Base-by-base conservation (phyloP, 2,113 vertebrate genomes). In the Pogona vitticeps region DNA sequence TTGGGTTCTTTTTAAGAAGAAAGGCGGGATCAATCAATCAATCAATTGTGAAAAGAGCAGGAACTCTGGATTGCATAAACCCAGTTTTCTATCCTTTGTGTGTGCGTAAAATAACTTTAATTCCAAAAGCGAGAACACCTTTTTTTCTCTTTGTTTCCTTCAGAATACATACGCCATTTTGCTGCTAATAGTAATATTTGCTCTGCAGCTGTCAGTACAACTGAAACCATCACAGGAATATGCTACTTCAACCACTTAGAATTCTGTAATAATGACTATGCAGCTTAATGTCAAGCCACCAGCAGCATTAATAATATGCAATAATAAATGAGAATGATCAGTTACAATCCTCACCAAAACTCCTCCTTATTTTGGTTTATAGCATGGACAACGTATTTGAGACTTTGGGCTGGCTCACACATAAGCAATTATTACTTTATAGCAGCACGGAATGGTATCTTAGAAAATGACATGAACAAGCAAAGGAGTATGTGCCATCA, bases 271-370 rank as follows among this genome's bases (percentile, higher is more conserved):
- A 18, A 78, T 58, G 31, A 33, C 15, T 6, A n/a, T 8, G 21
- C 61, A 67, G 15, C 36, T 42, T 70, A 33, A 52, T 33, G 40
- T 15, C 40, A 82, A 70, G 31, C 26, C 42, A n/a, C 14, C 23
- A 5, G 14, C n/a, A 21, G 61, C 12, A 46, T 52, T 40, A 56
- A 31, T 84, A 59, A 76, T 56, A 52, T 83, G 31, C 0, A 0
- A 38, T 33, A 59, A 77, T 26, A 1, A 2, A 67, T 3, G 38
- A 73, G 80, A 18, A 70, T 21, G 65, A 42, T 1, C 13, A 72
- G 26, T 33, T 46, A 81, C 12, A 23, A 85, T 5, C 1, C 76
- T 17, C 28, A 67, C 0, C 0, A 88, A 70, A 0, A 1, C 1
- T 21, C 13, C 52, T 84, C 40, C 52, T 17, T 52, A 2, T 17